Conservation (phyloP, 2,797 vertebrate genomes). For the Glossophaga mutica region DNA sequence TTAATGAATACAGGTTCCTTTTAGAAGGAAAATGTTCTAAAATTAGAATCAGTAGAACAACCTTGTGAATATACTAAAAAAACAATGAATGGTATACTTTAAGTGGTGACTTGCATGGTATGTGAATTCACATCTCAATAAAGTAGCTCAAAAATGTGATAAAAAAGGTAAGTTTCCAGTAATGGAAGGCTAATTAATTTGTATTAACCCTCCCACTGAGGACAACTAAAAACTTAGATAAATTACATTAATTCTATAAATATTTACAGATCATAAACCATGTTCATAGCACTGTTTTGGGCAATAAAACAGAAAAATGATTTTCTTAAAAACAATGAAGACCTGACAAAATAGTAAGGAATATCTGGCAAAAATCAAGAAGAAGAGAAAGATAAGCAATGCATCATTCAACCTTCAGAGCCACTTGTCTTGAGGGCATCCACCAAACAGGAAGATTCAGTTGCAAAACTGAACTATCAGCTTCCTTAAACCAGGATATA, state of each 20-base stretch:
- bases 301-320: neutral
- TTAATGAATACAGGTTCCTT: neutral
- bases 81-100: neutral
- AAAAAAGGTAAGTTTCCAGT: neutral
- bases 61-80: neutral
- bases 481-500: neutral
- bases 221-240: neutral
- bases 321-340: neutral
- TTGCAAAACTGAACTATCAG: neutral
- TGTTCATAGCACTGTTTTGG: neutral
- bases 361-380: neutral
- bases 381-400: neutral
- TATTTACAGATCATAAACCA: neutral
- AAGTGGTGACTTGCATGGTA: neutral
- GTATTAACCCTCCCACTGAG: neutral
- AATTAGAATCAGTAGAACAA: neutral
- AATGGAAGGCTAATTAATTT: neutral
- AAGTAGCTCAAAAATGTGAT: neutral
- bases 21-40: neutral
- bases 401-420: neutral
- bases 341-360: neutral
- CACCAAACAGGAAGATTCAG: neutral
- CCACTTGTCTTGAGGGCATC: neutral
- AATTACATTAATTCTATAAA: neutral
- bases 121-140: neutral